Base-by-base conservation (phyloP, 2,113 vertebrate genomes). In the Propithecus coquereli region DNA sequence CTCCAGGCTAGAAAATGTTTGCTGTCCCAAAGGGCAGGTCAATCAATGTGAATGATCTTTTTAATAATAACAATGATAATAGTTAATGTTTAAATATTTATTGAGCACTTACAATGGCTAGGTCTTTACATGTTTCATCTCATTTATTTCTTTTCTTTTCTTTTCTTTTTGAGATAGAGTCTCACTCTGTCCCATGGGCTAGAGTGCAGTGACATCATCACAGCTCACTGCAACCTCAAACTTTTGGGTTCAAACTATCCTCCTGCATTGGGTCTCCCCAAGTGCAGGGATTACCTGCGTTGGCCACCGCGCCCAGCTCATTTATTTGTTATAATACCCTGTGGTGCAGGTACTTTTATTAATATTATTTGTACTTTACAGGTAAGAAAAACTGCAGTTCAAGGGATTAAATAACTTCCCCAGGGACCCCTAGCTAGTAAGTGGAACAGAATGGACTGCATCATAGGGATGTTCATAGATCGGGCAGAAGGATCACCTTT, bases 311-410 rank as follows among this genome's bases (percentile, higher is more conserved):
- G 10, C 59, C 59, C 59, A 61, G 59, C 25, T 61, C 66, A 77
- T 82, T 89, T 79, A 50, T 80, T n/a, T 68, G 45, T 89, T 57
- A 34, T 9, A 84, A 34, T 80, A 94, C 22, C n/a, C 10, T 47
- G 23, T 20, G 59, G n/a, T n/a, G 22, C 13, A 65, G 32, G 57
- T 80, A 57, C 40, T 91, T 95, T 87, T 61, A 79, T 88, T 61
- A 57, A 11, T 34, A 87, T 50, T 45, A 61, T 82, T 94, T 91
- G 40, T 66, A 88, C 65, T 93, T 95, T 87, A 86, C 84, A 84
- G 32, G 52, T 95, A 73, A 96, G 74, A 90, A 95, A 88, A 93
- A 77, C 45, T 25, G 47, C 91, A 25, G 18, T 68, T 82, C 12
- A 93, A 81, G 43, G 16, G n/a, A 70, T 79, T 77, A 45, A 91